Conservation (phyloP, 2,888 invertebrate genomes). For the Heliconius ismenius region DNA sequence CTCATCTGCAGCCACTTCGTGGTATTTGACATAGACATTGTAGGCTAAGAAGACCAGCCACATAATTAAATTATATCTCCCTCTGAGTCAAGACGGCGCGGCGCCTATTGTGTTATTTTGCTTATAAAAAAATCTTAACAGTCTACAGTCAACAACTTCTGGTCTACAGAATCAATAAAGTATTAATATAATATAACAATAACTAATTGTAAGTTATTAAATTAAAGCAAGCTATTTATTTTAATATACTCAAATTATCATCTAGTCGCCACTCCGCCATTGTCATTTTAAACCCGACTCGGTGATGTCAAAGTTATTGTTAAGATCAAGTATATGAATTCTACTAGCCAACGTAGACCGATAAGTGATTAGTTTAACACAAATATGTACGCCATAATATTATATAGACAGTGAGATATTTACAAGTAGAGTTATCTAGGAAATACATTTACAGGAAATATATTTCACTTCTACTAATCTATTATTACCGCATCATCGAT, state of each 20-base stretch:
- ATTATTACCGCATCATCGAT: not conserved
- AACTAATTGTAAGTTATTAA: not conserved
- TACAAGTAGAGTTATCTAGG: not conserved
- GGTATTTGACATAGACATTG: not conserved
- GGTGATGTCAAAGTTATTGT: not conserved
- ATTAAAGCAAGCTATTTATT: not conserved
- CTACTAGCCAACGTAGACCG: not conserved
- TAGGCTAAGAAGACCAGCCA: constrained; percentile 1
- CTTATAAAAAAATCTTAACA: not conserved
- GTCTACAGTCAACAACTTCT: not conserved
- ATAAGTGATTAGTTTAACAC: no score
- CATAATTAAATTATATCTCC: constrained; percentile 7
- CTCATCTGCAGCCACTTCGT: not conserved
- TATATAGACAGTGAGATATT: not conserved
- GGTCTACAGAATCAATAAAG: not conserved
- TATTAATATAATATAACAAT: not conserved
- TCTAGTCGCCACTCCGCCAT: no score
- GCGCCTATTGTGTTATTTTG: not conserved
- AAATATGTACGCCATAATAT: not conserved
- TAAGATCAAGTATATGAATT: not conserved
- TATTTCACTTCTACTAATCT: not conserved
- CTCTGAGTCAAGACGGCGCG: constrained; percentile 4
- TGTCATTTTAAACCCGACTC: no score
- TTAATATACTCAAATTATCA: not conserved
- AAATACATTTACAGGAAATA: constrained; percentile 1